Conservation (phyloP, 2,888 invertebrate species). For the Orchesellides sinensis region DNA sequence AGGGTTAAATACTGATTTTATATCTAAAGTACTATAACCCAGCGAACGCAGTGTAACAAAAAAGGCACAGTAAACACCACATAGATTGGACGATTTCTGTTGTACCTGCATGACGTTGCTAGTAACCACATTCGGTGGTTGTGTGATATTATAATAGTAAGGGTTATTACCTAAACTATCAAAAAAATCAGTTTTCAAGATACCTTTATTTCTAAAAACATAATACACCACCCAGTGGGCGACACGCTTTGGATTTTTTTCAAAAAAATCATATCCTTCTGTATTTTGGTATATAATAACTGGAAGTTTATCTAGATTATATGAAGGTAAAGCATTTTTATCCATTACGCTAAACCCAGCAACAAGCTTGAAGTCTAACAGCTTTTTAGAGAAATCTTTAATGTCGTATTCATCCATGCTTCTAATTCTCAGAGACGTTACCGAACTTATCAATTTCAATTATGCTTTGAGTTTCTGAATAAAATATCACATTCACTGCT, state of each 20-base stretch:
- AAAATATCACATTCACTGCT: not conserved
- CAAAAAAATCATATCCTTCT: not conserved
- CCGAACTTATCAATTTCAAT: constrained; percentile 3
- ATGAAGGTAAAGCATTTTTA: not conserved
- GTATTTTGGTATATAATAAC: not conserved
- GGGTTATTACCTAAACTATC: not conserved
- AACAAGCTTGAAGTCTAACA: not conserved
- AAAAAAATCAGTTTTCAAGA: not conserved
- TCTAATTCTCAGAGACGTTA: not conserved
- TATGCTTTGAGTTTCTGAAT: not conserved
- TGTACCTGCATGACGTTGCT: not conserved
- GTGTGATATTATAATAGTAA: not conserved
- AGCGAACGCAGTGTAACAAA: not conserved
- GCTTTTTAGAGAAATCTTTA: not conserved
- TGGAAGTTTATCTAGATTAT: not conserved
- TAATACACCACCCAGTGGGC: not conserved
- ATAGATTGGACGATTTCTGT: not conserved
- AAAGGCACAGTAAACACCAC: not conserved
- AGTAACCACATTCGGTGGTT: not conserved
- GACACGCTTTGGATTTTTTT: not conserved
- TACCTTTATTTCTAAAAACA: not conserved
- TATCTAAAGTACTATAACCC: not conserved
- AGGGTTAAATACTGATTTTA: not conserved
- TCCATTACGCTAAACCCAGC: not conserved
- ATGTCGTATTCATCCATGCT: not conserved